Evolutionary conservation across 2,113 vertebrate genomes (phyloP), one percentile per base, ranked within the genome.

Genomic region (Cyprichromis sp.): DNA sequence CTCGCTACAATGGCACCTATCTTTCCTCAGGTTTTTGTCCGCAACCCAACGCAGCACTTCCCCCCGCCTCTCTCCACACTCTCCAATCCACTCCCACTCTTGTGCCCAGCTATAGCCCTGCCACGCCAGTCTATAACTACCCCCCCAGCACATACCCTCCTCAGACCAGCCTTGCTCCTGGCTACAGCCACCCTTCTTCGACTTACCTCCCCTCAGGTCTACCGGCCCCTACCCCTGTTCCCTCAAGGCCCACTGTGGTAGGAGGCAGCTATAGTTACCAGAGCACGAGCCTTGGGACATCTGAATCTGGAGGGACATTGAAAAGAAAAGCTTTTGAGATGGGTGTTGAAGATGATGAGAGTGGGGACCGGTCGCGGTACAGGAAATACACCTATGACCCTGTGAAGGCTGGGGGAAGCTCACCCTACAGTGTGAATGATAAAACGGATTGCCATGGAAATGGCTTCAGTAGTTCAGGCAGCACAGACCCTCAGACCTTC

Each of bases 291-390:
- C 88, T 97, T 66, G 94, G 96, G 0, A 94, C 95, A 59, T 95
- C 96, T 0, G 98, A 98, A 54, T 93, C 97, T 3, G 94, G 94
- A 2, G 95, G 94, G 10, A 84, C 97, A 10, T 92, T 99, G 88
- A 99, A 99, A 95, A 97, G 98, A 89, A 99, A 99, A 89, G 98
- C 97, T 2, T 97, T 97, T 6, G 98, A 98, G 81, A 95, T 98
- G 94, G 86, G 91, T 2, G 82, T 95, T 0, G 97, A 97, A 26
- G 97, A 97, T 0, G 97, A 97, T 1, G 96, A 96, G 2, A 97
- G 96, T 4, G 96, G 96, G 50, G 94, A 95, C 5, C 80, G 89
- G 24, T 92, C 95, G 24, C 96, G 97, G 88, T 98, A 98, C 91
- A 97, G 97, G 92, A 99, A 99, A 94, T 99, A 97, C 85, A 95